Evolutionary conservation across 1,140 invertebrate species (phyloP).

Genomic region (Caenorhabditis elegans): WBcel235 BX284605.5:13755001-13755500

Average conservation of each 20-base stretch:
- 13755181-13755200: no score
- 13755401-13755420: not conserved
- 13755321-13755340: constrained; percentile 41
- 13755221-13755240: constrained; percentile 36
- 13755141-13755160: not conserved
- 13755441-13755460: constrained; percentile 32
- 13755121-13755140: not conserved
- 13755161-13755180: no score
- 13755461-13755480: constrained; percentile 42
- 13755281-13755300: constrained; percentile 16
- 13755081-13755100: constrained; percentile 11
- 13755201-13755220: constrained; percentile 7
- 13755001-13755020: not conserved
- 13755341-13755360: constrained; percentile 36
- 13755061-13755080: not conserved
- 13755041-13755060: not conserved
- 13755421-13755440: constrained; percentile 39
- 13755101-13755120: not conserved
- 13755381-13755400: no score
- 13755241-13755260: constrained; percentile 43
- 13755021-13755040: not conserved
- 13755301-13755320: constrained; percentile 27
- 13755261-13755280: constrained; percentile 37
- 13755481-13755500: constrained; percentile 26
- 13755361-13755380: not conserved